Base-by-base conservation (phyloP, 2,113 vertebrate genomes). In the Eulacestoma nigropectus region DNA sequence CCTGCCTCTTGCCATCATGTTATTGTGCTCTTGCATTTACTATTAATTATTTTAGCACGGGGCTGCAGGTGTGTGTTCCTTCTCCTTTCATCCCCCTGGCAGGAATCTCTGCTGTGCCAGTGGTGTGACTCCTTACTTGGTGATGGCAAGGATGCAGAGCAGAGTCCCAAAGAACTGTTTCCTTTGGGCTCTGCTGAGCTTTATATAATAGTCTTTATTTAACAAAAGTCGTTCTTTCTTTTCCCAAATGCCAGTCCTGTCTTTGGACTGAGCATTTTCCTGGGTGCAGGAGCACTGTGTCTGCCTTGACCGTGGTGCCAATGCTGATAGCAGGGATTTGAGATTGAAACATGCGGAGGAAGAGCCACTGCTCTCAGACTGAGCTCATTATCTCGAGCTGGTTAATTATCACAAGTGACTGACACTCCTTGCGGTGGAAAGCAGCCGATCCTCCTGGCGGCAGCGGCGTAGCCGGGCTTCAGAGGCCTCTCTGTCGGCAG, bases 221-320 rank as follows among this genome's bases (percentile, higher is more conserved):
- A 86, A 56, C 26, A 46, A 50, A 90, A 83, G 4, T 0, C 2
- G 4, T n/a, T 64, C 13, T 83, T 47, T 72, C 17, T 64, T 76
- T 49, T 30, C 65, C 49, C 35, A 64, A 79, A 82, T 33, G 17
- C 33, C 33, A 0, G 0, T 59, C 44, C 42, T 63, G 46, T n/a
- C 21, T 60, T 59, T 55, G 49, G 22, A 14, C 35, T 23, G 62
- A 67, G 70, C 4, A 0, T 62, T 90, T 82, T 80, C 14, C 75
- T 18, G 2, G 17, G 23, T 14, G 26, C 52, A 13, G 62, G 32
- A 76, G 57, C 13, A 0, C 46, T 0, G 15, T 20, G 84, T 62
- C 56, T 12, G n/a, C n/a, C 64, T 64, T 9, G 3, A 1, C 65
- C 1, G 1, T 0, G 0, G 9, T 39, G 55, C 29, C 2, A 3